Evolutionary conservation across 2,113 vertebrate species (phyloP).

Genomic region (Tichodroma muraria): DNA sequence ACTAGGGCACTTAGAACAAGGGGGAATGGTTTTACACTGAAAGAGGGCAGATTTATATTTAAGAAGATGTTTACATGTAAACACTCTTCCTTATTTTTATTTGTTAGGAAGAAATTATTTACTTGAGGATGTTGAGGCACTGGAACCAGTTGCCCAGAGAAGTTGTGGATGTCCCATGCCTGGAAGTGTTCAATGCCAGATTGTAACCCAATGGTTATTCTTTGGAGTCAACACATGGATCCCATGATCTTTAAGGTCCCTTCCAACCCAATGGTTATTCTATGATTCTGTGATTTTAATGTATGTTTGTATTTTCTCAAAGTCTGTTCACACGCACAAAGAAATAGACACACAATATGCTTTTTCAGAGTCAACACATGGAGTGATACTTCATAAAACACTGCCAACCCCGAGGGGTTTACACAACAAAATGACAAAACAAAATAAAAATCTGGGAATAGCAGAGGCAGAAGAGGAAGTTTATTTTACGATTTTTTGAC

Average conservation of each 20-base stretch:
- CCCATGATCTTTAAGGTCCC: not conserved
- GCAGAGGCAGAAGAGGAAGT: not conserved
- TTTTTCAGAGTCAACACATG: not conserved
- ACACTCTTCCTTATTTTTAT: not conserved
- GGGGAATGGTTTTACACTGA: not conserved
- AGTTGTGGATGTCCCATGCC: not conserved
- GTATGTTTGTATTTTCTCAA: not conserved
- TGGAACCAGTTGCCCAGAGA: not conserved
- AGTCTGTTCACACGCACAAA: not conserved
- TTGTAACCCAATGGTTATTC: not conserved
- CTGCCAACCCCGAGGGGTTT: not conserved
- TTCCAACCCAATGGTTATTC: not conserved
- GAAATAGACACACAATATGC: not conserved
- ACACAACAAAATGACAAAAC: not conserved
- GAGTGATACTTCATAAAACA: not conserved
- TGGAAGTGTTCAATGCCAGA: not conserved
- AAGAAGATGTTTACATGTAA: not conserved
- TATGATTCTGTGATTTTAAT: not conserved
- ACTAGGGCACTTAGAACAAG: not conserved
- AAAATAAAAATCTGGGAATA: not conserved
- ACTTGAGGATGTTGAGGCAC: not conserved
- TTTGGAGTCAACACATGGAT: no score
- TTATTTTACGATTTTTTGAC: slow-evolving; percentile 3
- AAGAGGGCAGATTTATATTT: not conserved
- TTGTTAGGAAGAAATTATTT: not conserved